Conservation (phyloP, 2,888 invertebrate genomes). For the Molanna angustata region DNA sequence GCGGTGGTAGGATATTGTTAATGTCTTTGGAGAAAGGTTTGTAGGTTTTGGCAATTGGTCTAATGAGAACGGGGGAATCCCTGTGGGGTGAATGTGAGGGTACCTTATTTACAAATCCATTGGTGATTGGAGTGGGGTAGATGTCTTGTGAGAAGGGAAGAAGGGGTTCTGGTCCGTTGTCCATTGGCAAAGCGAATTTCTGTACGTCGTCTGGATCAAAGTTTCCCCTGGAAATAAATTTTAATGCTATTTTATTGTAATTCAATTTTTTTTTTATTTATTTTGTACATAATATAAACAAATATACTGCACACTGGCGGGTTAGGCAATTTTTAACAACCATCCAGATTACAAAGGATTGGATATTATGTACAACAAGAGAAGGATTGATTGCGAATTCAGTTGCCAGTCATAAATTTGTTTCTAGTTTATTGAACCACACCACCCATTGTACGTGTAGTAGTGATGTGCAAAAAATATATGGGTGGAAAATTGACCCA, state of each 20-base stretch:
- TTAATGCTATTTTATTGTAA: background rate
- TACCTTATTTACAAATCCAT: constrained; percentile 27
- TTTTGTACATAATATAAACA: background rate
- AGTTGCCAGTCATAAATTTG: no score
- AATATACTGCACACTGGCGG: background rate
- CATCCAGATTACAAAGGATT: no score
- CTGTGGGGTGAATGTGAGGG: constrained; percentile 34
- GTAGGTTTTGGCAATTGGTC: constrained; percentile 36
- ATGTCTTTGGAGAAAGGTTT: constrained; percentile 45
- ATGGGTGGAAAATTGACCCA: no score
- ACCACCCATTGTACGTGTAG: no score
- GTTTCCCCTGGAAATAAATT: constrained; percentile 14
- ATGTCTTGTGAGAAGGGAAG: constrained; percentile 11
- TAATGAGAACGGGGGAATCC: constrained; percentile 11
- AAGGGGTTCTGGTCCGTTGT: constrained; percentile 10
- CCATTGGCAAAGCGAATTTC: constrained; percentile 14
- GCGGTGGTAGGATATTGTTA: constrained; percentile 35
- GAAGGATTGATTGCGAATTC: no score
- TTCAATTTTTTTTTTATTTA: background rate
- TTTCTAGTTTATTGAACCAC: no score
- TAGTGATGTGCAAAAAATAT: no score
- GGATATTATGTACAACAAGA: no score
- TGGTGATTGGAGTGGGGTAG: constrained; percentile 22
- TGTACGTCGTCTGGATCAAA: constrained; percentile 13
- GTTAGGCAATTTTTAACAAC: no score